Evolutionary conservation across 2,797 vertebrate genomes (phyloP).

Genomic region (Falco berigora): DNA sequence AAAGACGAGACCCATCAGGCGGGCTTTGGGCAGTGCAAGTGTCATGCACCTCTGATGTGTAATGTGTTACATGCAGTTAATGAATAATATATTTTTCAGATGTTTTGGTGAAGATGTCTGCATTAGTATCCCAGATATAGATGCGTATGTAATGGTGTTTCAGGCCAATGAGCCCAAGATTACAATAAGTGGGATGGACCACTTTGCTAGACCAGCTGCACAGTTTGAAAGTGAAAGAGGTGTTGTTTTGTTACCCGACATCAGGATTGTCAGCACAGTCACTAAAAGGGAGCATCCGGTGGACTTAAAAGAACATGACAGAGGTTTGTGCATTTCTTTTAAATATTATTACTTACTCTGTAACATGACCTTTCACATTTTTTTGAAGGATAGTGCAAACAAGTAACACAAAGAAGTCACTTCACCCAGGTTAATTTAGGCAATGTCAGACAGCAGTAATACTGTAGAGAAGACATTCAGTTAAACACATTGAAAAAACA

Average conservation of each 20-base stretch:
- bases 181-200: conserved; percentile 86
- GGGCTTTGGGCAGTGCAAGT: not conserved
- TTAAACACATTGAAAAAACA: not conserved
- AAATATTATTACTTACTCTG: not conserved
- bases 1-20: not conserved
- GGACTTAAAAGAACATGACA: conserved; percentile 58
- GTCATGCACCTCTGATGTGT: not conserved
- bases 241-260: conserved; percentile 83
- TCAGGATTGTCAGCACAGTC: conserved; percentile 90
- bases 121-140: conserved; percentile 87
- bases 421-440: not conserved
- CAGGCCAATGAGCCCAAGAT: conserved; percentile 92
- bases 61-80: conserved; percentile 24
- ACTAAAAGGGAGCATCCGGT: conserved; percentile 73
- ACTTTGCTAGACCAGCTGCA: conserved; percentile 79
- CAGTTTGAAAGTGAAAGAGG: conserved; percentile 80
- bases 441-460: not conserved
- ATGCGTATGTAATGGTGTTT: conserved; percentile 90
- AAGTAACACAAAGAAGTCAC: not conserved
- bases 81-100: conserved; percentile 71
- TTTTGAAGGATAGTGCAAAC: not conserved
- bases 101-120: conserved; percentile 97
- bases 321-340: conserved; percentile 67
- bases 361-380: rapidly evolving
- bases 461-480: not conserved